Percentiles rank a stretch among this genome's conserved stretches.
phyloP scores from a whole-genome alignment of 2,113 vertebrate species.

The Urocolius indicus region DNA sequence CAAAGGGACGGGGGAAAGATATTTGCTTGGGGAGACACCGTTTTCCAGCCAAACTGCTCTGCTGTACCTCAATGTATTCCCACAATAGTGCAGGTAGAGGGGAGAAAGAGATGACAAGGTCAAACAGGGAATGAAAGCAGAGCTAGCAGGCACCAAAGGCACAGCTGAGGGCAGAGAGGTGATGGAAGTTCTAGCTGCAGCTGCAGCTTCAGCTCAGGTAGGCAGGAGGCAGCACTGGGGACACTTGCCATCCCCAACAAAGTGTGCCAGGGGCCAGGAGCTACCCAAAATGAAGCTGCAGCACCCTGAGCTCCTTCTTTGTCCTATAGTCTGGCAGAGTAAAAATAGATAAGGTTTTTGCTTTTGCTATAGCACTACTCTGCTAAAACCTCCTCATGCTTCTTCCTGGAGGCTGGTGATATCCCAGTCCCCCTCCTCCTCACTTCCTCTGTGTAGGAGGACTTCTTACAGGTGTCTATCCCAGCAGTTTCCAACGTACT shows the following conservation, averaged over 20 bases:
- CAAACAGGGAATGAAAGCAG: not conserved
- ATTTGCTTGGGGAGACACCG: not conserved
- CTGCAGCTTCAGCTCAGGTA: not conserved
- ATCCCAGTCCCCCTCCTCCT: not conserved
- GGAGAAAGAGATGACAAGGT: not conserved
- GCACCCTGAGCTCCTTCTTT: not conserved
- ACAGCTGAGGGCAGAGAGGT: not conserved
- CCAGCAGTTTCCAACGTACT: not conserved
- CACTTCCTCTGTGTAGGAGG: not conserved
- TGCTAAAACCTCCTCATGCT: not conserved
- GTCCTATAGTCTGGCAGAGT: not conserved
- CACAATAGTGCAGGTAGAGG: not conserved
- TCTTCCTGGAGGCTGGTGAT: accelerated
- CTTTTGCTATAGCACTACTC: not conserved
- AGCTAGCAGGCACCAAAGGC: not conserved
- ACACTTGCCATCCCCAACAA: accelerated
- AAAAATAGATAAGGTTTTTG: not conserved
- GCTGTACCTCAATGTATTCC: accelerated
- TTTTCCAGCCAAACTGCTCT: not conserved
- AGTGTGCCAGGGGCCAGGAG: accelerated
- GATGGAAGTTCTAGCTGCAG: not conserved
- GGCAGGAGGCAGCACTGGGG: accelerated
- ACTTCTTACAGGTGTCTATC: not conserved
- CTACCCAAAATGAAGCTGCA: not conserved
- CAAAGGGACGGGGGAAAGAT: not conserved